A percentile compares a stretch with the other conserved stretches of the same genome.
These are phyloP conservation scores for Acropora tenuis DNA, from an alignment of 64 coral and sea anemone genomes.

Conservation along the genomic window DNA sequence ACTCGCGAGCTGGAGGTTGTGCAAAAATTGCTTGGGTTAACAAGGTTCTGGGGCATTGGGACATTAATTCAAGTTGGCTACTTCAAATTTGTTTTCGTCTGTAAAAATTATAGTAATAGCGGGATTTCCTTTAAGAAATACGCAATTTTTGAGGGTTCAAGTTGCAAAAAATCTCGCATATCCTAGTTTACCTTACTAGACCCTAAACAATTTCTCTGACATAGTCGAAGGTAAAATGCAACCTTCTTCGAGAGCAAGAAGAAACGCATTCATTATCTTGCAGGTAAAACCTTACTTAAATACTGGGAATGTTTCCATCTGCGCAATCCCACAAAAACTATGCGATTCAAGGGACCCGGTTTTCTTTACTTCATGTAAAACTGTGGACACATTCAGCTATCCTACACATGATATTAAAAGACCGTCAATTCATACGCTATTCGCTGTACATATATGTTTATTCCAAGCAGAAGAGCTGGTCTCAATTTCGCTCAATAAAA, in stretches of 20 bases:
- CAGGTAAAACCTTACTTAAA: no score
- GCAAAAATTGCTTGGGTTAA: background rate
- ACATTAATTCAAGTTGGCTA: slow-evolving; percentile 25
- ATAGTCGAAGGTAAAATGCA: no score
- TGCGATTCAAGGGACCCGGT: background rate
- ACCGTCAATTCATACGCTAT: background rate
- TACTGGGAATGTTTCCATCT: no score
- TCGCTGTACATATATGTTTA: background rate
- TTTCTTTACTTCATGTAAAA: background rate
- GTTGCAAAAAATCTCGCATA: background rate
- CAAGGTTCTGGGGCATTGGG: background rate
- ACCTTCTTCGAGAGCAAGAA: no score
- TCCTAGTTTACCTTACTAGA: background rate
- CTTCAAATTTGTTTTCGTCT: background rate
- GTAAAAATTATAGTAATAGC: background rate
- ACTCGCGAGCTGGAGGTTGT: background rate
- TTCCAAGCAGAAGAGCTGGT: slow-evolving; percentile 26
- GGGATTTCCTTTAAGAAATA: background rate
- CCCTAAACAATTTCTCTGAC: no score
- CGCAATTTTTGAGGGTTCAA: background rate
- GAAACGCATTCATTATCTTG: no score
- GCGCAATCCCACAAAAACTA: background rate
- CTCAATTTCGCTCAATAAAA: slow-evolving; percentile 48
- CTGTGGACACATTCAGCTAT: background rate
- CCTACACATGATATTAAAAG: background rate